Base-by-base conservation (phyloP, 2,888 invertebrate genomes). In the Teinopalpus imperialis region DNA sequence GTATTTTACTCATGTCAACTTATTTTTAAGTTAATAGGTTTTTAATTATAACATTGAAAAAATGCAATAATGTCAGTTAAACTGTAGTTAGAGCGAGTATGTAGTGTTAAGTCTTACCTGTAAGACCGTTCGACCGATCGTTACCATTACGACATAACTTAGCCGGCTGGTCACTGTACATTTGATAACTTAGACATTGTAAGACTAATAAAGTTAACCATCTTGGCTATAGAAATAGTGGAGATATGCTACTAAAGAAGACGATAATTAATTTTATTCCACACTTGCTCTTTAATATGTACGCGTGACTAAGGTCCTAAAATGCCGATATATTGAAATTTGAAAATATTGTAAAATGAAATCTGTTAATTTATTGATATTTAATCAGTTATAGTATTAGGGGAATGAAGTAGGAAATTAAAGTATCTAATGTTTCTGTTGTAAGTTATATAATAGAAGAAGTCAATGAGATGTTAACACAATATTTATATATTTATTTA, bases 1-100 rank as follows among this genome's bases (percentile, higher is more conserved):
- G n/a, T n/a, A n/a, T n/a, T n/a, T n/a, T n/a, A n/a, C n/a, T n/a
- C n/a, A n/a, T n/a, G n/a, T n/a, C n/a, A n/a, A n/a, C n/a, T n/a
- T n/a, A n/a, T n/a, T n/a, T n/a, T n/a, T n/a, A n/a, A n/a, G n/a
- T n/a, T n/a, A n/a, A n/a, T n/a, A n/a, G n/a, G n/a, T n/a, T n/a
- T n/a, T n/a, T n/a, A n/a, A n/a, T n/a, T n/a, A n/a, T n/a, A n/a
- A n/a, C n/a, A n/a, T n/a, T n/a, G n/a, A n/a, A n/a, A n/a, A n/a
- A n/a, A n/a, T 56, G 81, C 82, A 82, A 83, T 81, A 81, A 81
- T 70, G 63, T 71, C 74, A 75, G 75, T 78, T 54, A 67, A 73
- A 75, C 74, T 77, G 74, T 65, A 66, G 49, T 30, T 42, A 48
- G 44, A 34, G 42, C 36, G 46, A 49, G 42, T 39, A 21, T 45